Conservation (phyloP, 2,888 invertebrate species). For the Pasiphila rectangulata region DNA sequence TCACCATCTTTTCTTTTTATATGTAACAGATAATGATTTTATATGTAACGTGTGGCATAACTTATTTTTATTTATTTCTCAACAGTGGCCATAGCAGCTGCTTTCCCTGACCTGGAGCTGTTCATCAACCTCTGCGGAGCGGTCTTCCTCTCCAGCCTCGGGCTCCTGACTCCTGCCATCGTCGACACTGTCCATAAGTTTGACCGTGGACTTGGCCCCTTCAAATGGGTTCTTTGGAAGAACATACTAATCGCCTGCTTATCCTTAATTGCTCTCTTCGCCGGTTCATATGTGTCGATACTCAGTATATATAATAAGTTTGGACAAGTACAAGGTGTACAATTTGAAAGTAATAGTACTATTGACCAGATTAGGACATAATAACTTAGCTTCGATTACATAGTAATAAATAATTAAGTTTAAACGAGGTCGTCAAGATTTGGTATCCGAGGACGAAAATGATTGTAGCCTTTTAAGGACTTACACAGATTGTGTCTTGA, state of each 20-base stretch:
- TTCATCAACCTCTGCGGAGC: conserved; percentile 94
- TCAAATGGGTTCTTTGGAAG: conserved; percentile 86
- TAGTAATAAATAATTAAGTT: no score
- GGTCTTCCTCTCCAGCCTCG: conserved; percentile 85
- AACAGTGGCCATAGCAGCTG: conserved; percentile 86
- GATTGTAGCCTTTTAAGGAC: no score
- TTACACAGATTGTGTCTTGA: no score
- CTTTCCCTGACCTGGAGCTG: conserved; percentile 90
- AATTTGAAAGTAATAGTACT: conserved; percentile 21
- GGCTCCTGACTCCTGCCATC: conserved; percentile 87
- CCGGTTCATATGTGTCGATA: conserved; percentile 68
- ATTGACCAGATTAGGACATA: conserved; percentile 19
- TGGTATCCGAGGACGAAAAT: no score
- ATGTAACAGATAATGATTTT: no score
- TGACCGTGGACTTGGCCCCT: conserved; percentile 82
- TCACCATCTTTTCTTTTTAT: no score
- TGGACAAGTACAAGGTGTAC: conserved; percentile 7
- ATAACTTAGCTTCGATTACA: no score
- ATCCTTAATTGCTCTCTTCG: conserved; percentile 61
- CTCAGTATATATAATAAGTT: conserved; percentile 59
- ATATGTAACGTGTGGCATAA: no score
- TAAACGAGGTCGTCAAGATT: no score
- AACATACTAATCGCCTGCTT: conserved; percentile 76
- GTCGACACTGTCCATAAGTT: conserved; percentile 87
- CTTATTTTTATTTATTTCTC: conserved; percentile 28